Base-by-base conservation (phyloP, 2,888 invertebrate genomes). In the Pseudococcus jackbeardsleyi region DNA sequence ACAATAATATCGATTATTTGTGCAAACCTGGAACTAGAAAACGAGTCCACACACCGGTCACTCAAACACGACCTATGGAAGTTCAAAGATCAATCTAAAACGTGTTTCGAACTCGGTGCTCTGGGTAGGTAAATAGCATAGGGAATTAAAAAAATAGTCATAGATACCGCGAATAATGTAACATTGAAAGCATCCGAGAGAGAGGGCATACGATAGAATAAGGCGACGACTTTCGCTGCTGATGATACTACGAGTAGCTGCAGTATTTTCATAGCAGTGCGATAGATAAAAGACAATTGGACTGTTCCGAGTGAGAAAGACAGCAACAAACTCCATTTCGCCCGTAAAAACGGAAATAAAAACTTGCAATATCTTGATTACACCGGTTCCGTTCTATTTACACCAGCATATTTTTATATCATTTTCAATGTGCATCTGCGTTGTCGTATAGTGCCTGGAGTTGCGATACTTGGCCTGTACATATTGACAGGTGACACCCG, bases 381-480 rank as follows among this genome's bases (percentile, higher is more conserved):
- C 79, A 42, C 79, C 22, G n/a, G 79, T 79, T 79, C 79, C 79
- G 79, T 79, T 79, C 79, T 79, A 79, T 79, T 79, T 79, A 39
- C 26, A 79, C 79, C 79, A 33, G 79, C 79, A 79, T 79, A 79
- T 79, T 79, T 79, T 79, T 79, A 79, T 79, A 79, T 79, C 79
- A 79, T 79, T 79, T 79, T 46, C 79, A 79, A 79, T 79, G 42
- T 79, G 79, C 42, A 79, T 79, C 79, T 79, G 79, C 79, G 26
- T 2, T n/a, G 39, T 39, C 17, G 39, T 26, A 0, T 19, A 6
- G 3, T 79, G 19, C 59, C 54, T 54, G 17, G 54, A 59, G 8
- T n/a, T 12, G 50, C 59, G 59, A 6, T 59, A 59, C 59, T 59
- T 19, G 59, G n/a, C 59, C 59, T 59, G 9, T 9, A 59, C 59